A percentile compares a stretch with the other conserved stretches of the same genome.
Conservation (phyloP, 1,140 invertebrate species). For the Drosophila murphyi region DNA sequence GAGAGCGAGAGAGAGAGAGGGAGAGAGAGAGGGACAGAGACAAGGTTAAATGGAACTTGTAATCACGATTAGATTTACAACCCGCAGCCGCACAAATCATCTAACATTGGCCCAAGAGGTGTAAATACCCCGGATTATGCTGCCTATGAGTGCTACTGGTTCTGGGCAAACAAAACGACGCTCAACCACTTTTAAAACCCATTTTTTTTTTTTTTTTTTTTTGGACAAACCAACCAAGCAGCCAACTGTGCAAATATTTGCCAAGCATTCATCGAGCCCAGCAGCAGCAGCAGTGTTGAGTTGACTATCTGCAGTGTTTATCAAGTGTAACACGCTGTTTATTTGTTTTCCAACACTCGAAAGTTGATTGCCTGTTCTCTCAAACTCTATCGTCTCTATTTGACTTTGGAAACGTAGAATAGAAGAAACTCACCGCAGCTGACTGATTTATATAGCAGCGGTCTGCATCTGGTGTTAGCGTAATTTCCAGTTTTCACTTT, state of each 20-base stretch:
- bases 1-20: neutral
- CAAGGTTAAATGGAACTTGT: constrained; percentile 7
- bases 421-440: constrained; percentile 13
- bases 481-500: constrained; percentile 77
- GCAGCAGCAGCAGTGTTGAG: constrained; percentile 3
- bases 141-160: constrained; percentile 51
- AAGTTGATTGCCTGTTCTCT: constrained; percentile 47
- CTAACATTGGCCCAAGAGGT: constrained; percentile 47
- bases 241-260: constrained; percentile 71
- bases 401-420: constrained; percentile 46
- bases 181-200: constrained; percentile 34
- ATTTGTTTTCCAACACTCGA: constrained; percentile 76
- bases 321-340: constrained; percentile 76
- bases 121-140: constrained; percentile 75
- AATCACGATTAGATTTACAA: constrained; percentile 53
- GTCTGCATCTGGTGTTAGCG: constrained; percentile 22
- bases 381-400: constrained; percentile 25
- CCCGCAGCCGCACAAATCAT: constrained; percentile 31
- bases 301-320: constrained; percentile 53
- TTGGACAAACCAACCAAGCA: constrained; percentile 4
- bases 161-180: constrained; percentile 51
- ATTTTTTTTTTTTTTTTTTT: constrained; percentile 27
- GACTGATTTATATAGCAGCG: constrained; percentile 56
- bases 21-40: neutral
- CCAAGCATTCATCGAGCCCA: constrained; percentile 41